Conservation (phyloP, 1,140 invertebrate genomes). For the Sitobion miscanthi region DNA sequence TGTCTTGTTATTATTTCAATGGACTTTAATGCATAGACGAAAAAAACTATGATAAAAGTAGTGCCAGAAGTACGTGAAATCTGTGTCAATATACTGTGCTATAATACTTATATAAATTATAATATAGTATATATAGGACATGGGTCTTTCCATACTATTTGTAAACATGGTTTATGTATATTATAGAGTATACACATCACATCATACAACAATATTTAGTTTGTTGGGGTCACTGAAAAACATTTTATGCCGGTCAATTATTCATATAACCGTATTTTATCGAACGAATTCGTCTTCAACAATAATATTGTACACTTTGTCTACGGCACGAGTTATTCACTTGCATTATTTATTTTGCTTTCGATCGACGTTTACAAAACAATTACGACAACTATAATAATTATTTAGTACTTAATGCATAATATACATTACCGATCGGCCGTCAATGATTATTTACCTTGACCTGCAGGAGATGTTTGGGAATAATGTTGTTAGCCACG, state of each 20-base stretch:
- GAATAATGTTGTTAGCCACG: not conserved
- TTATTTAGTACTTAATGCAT: not conserved
- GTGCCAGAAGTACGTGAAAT: not conserved
- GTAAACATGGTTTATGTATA: too few relatives aligned
- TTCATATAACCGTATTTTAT: not conserved
- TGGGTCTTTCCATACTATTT: too few relatives aligned
- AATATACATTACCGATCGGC: not conserved
- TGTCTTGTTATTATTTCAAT: not conserved
- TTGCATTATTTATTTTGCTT: not conserved
- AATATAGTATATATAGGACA: too few relatives aligned
- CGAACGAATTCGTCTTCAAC: not conserved
- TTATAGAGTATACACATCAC: too few relatives aligned
- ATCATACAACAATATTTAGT: not conserved
- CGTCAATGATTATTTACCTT: conserved; percentile 25
- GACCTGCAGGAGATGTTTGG: conserved; percentile 30
- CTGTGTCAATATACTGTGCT: not conserved
- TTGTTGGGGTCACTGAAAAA: not conserved
- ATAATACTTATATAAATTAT: too few relatives aligned
- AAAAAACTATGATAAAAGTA: not conserved
- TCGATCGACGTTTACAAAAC: not conserved
- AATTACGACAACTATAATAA: not conserved
- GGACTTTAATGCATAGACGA: not conserved
- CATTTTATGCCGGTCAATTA: not conserved
- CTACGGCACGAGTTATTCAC: too few relatives aligned
- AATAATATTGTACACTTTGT: too few relatives aligned